phyloP scores from a whole-genome alignment of 2,797 vertebrate genomes.

The Stomatorhinus walkeri region DNA sequence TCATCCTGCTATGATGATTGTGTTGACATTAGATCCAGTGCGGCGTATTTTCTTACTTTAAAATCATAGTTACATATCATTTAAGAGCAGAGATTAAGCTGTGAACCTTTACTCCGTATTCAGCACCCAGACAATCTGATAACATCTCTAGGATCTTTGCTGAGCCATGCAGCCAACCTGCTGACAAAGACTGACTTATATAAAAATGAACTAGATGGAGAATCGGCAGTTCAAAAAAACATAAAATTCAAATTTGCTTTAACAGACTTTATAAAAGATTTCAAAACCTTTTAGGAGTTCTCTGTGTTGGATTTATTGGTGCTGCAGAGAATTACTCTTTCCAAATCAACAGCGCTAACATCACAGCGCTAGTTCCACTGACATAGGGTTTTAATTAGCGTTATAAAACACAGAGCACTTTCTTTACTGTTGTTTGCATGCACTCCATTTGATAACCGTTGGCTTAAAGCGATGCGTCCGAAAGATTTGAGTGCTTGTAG shows the following conservation, averaged over 20 bases:
- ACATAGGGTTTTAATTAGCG: background rate
- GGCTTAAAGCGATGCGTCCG: background rate
- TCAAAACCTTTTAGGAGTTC: background rate
- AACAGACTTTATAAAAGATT: background rate
- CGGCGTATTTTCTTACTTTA: background rate
- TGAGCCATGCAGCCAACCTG: background rate
- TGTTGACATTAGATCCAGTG: background rate
- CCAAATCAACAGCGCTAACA: background rate
- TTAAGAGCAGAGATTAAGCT: background rate
- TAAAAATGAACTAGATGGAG: background rate
- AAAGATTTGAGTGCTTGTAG: background rate
- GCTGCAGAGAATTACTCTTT: slow-evolving; percentile 12
- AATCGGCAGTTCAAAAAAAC: background rate
- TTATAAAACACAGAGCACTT: background rate
- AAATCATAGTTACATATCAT: background rate
- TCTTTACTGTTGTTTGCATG: background rate
- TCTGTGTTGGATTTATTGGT: background rate
- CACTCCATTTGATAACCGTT: background rate
- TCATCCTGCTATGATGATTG: background rate
- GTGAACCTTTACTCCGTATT: background rate
- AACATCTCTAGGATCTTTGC: background rate
- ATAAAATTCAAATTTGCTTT: background rate
- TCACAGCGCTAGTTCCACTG: background rate
- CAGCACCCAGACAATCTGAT: background rate
- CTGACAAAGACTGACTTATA: background rate